Evolutionary conservation across 2,113 vertebrate species (phyloP).

Genomic region (Actenoides lindsayi): DNA sequence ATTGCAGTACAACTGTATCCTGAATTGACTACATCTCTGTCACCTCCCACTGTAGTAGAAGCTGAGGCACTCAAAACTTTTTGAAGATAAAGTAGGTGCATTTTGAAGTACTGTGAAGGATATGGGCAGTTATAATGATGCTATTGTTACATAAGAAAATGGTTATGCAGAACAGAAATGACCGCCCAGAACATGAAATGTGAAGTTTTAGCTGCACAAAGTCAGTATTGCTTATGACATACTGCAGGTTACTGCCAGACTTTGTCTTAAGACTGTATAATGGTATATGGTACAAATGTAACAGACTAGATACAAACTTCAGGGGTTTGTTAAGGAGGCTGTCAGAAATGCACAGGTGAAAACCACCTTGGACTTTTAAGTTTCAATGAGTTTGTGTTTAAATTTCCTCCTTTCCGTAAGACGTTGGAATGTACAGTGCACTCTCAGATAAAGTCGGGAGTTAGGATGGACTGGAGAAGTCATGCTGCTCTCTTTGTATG

Average conservation of each 20-base stretch:
- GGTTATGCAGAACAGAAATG: not conserved
- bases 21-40: not conserved
- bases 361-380: not conserved
- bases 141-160: not conserved
- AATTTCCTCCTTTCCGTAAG: not conserved
- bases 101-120: not conserved
- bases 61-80: not conserved
- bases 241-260: not conserved
- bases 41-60: too few species aligned
- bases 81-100: not conserved
- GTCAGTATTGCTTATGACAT: not conserved
- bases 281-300: too few species aligned
- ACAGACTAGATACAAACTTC: not conserved
- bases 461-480: not conserved
- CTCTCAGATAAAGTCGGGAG: not conserved
- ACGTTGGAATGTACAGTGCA: too few species aligned
- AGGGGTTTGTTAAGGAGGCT: not conserved
- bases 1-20: not conserved
- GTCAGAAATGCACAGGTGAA: not conserved
- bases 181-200: not conserved
- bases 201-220: fast-evolving
- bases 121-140: not conserved
- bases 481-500: not conserved
- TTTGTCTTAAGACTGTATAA: fast-evolving
- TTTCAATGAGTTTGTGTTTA: not conserved